Percentiles rank a stretch among this genome's conserved stretches.
Evolutionary conservation across 2,888 invertebrate genomes (phyloP).

Genomic region (Drosophila helvetica): DNA sequence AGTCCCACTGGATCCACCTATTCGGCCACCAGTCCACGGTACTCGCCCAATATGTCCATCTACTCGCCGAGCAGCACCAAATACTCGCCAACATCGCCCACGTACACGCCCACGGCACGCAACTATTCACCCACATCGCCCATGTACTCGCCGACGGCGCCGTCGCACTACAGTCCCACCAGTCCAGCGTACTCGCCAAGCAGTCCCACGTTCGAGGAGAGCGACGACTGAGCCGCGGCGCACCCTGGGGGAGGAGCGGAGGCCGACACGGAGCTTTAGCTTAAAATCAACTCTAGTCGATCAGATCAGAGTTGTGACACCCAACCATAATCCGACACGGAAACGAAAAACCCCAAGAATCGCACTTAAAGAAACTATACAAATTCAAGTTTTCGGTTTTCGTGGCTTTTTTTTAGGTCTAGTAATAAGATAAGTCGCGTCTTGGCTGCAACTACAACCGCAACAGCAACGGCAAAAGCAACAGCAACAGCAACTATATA

Average conservation of each 20-base stretch:
- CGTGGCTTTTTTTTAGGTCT: neutral
- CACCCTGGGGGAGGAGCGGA: neutral
- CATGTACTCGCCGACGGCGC: constrained; percentile 91
- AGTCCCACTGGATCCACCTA: constrained; percentile 91
- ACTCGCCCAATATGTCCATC: constrained; percentile 84
- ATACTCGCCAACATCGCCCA: constrained; percentile 91
- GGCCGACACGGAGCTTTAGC: neutral
- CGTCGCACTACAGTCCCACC: constrained; percentile 90
- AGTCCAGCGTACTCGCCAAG: constrained; percentile 89
- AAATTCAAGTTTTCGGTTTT: neutral
- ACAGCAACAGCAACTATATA: neutral
- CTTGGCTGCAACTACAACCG: neutral
- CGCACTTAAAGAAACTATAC: neutral
- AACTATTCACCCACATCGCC: constrained; percentile 88
- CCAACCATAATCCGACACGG: neutral
- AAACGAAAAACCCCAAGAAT: neutral
- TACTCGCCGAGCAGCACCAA: constrained; percentile 91
- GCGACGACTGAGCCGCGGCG: constrained; percentile 60
- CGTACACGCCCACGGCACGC: constrained; percentile 87
- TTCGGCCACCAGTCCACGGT: constrained; percentile 87
- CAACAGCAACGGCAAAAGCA: too few species aligned
- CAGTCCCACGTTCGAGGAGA: constrained; percentile 85
- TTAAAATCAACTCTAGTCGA: too few species aligned
- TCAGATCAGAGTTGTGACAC: neutral
- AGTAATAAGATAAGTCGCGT: neutral